Evolutionary conservation across 2,797 vertebrate species (phyloP).

Genomic region (Rhinella marina): DNA sequence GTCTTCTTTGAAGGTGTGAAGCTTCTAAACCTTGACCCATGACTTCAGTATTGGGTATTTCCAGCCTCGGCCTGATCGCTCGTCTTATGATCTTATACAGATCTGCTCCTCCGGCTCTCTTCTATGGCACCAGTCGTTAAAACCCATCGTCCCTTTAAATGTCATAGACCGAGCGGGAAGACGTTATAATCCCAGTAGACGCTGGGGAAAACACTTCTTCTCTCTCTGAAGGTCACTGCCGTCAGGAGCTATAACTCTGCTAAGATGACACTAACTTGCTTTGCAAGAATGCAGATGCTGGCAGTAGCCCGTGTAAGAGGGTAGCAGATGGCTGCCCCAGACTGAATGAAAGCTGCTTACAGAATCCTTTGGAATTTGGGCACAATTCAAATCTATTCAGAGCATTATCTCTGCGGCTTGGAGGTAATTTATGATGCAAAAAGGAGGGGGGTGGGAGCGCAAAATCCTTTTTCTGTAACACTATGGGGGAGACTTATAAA

Average conservation of each 20-base stretch:
- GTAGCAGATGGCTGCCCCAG: conserved; percentile 33
- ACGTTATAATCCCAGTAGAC: neutral
- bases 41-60: neutral
- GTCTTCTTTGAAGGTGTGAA: neutral
- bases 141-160: conserved; percentile 1
- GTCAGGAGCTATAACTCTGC: conserved; percentile 34
- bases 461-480: neutral
- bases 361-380: conserved; percentile 5
- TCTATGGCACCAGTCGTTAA: neutral
- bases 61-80: neutral
- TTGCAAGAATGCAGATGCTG: conserved; percentile 46
- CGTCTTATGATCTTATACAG: neutral
- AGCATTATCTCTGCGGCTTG: neutral
- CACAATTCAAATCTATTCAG: neutral
- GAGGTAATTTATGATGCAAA: conserved; percentile 1
- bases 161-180: neutral
- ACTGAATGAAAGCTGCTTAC: conserved; percentile 17
- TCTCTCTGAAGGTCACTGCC: conserved; percentile 31
- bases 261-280: conserved; percentile 45
- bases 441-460: no score
- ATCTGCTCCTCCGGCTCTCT: neutral
- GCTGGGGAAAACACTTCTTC: conserved; percentile 31
- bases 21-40: neutral
- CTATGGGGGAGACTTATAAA: neutral
- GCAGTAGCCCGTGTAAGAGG: conserved; percentile 4